phyloP scores from a whole-genome alignment of 53 echinoderm and acorn worm genomes.

The Actinopyga echinites region DNA sequence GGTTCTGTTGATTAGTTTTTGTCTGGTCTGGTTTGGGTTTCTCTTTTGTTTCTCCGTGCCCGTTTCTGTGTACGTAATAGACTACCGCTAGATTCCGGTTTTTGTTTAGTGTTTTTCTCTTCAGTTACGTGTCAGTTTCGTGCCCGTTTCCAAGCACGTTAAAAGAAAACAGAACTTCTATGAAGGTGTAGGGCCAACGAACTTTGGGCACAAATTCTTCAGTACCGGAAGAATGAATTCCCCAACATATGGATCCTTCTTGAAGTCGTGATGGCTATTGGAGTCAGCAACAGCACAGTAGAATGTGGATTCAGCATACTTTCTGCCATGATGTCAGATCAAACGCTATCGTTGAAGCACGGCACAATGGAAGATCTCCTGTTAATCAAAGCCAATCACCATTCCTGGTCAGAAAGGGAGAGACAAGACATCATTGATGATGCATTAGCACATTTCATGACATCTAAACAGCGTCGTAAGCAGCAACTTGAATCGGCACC shows the following conservation, averaged over 20 bases:
- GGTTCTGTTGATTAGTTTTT: too few species aligned
- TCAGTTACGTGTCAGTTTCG: too few species aligned
- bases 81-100: too few species aligned
- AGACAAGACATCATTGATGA: constrained; percentile 23
- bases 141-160: too few species aligned
- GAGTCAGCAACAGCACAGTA: constrained; percentile 19
- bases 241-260: background rate
- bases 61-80: too few species aligned
- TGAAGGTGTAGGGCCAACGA: background rate
- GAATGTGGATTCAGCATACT: background rate
- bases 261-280: constrained; percentile 11
- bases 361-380: constrained; percentile 52
- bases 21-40: too few species aligned
- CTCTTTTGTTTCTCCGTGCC: too few species aligned
- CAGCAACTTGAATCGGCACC: background rate
- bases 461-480: background rate
- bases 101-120: too few species aligned
- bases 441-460: constrained; percentile 6
- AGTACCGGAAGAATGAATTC: background rate
- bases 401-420: constrained; percentile 7
- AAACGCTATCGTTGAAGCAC: background rate
- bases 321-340: constrained; percentile 22
- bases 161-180: background rate
- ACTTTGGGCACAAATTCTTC: background rate
- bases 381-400: constrained; percentile 47